Evolutionary conservation across 2,797 vertebrate genomes (phyloP).

Genomic region (Emys orbicularis): DNA sequence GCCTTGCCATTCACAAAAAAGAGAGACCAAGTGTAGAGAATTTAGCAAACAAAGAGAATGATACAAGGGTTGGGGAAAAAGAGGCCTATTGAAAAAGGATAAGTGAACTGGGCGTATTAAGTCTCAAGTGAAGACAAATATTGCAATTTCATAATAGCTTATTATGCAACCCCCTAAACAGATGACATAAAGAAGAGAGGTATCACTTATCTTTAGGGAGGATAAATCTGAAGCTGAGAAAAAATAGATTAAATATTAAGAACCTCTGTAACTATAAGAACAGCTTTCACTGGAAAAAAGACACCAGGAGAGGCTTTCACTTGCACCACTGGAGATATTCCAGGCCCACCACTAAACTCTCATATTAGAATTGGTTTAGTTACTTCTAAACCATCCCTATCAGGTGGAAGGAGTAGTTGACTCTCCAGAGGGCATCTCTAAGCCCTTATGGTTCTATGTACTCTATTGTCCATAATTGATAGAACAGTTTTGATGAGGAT

Average conservation of each 20-base stretch:
- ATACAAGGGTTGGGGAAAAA: not conserved
- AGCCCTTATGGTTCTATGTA: no score
- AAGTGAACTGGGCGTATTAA: not conserved
- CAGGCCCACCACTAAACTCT: not conserved
- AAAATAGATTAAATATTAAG: not conserved
- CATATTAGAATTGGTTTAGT: not conserved
- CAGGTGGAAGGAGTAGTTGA: not conserved
- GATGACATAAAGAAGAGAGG: not conserved
- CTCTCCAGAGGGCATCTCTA: not conserved
- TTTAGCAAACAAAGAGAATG: not conserved
- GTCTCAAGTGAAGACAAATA: not conserved
- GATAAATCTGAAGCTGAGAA: not conserved
- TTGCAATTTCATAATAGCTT: not conserved
- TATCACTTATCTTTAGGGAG: not conserved
- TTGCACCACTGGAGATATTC: not conserved
- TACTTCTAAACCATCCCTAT: not conserved
- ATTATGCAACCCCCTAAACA: not conserved
- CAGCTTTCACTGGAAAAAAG: not conserved
- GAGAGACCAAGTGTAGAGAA: not conserved
- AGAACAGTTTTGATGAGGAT: no score
- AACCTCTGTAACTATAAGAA: not conserved
- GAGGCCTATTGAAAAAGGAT: fast-evolving
- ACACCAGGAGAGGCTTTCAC: not conserved
- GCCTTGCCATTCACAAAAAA: not conserved
- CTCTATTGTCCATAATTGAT: no score